These are phyloP conservation scores for Oligia latruncula DNA, from an alignment of 2,888 invertebrate species.

Conservation along the genomic window DNA sequence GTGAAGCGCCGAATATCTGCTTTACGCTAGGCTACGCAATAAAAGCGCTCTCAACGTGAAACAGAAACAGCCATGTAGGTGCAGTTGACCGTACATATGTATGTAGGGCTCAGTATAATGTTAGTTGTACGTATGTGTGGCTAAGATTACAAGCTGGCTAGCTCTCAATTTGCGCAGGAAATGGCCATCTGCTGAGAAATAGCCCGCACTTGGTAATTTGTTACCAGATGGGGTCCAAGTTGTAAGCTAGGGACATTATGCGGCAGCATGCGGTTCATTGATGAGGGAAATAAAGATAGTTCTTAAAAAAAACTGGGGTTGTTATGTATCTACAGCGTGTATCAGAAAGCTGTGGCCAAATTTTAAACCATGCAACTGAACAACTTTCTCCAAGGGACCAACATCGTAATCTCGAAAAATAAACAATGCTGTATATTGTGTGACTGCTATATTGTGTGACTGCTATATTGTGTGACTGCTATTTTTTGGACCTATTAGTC, in stretches of 20 bases:
- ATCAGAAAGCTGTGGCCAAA: not conserved
- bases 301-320: not conserved
- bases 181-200: slow-evolving; percentile 63
- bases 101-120: slow-evolving; percentile 11
- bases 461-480: not conserved
- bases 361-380: not conserved
- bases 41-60: not conserved
- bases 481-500: not conserved
- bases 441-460: not conserved
- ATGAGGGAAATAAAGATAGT: not conserved
- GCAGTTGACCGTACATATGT: not conserved
- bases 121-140: slow-evolving; percentile 18
- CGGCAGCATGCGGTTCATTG: not conserved
- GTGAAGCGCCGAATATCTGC: not conserved
- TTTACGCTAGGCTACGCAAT: not conserved
- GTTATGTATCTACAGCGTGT: not conserved
- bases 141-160: slow-evolving; percentile 56
- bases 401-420: not conserved
- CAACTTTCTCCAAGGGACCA: not conserved
- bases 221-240: slow-evolving; percentile 42
- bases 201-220: slow-evolving; percentile 58
- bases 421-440: not conserved
- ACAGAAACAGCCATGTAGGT: not conserved
- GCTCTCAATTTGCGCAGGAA: slow-evolving; percentile 64
- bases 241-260: not conserved